Evolutionary conservation across 2,797 vertebrate species (phyloP), one percentile per base, ranked within the genome.

Genomic region (Phyllotis vaccarum): DNA sequence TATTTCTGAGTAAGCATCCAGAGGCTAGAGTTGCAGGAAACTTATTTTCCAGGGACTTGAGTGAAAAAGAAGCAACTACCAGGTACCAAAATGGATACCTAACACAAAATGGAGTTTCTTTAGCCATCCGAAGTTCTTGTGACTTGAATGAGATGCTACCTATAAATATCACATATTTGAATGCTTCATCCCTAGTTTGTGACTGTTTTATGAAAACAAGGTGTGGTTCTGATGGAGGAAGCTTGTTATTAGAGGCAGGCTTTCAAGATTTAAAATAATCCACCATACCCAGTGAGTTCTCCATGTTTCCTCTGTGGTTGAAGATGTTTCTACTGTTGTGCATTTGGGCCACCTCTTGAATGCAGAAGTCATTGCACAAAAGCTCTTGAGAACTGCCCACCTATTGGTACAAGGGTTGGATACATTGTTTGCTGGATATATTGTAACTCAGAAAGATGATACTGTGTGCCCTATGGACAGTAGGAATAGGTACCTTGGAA

Each of bases 351-450:
- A 17, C 12, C 13, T 46, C 37, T 8, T 54, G 27, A 91, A 1
- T 37, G 7, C 17, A 34, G 24, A 66, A 72, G 9, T 64, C 40
- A 34, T 58, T 27, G 17, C 68, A 31, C 34, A 40, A 58, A 4
- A 40, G 1, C 54, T 70, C 34, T 17, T 76, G n/a, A 72, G 79
- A 40, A 37, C 13, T 54, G 1, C 24, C 16, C 43, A 43, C 1
- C 0, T 7, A 40, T 11, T 46, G 5, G 0, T 46, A 19, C 19
- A 24, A 74, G 66, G n/a, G 0, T 0, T 0, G 4, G 5, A 54
- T 79, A 5, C 19, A n/a, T 3, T n/a, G 19, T 0, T 0, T 10
- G 3, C 11, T 66, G 2, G 43, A 8, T 17, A 68, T 43, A 75
- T 22, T 79, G 11, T n/a, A 56, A 75, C 34, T 14, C 1, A 75